phyloP scores from a whole-genome alignment of 2,888 invertebrate species.

The Drosophila dives region DNA sequence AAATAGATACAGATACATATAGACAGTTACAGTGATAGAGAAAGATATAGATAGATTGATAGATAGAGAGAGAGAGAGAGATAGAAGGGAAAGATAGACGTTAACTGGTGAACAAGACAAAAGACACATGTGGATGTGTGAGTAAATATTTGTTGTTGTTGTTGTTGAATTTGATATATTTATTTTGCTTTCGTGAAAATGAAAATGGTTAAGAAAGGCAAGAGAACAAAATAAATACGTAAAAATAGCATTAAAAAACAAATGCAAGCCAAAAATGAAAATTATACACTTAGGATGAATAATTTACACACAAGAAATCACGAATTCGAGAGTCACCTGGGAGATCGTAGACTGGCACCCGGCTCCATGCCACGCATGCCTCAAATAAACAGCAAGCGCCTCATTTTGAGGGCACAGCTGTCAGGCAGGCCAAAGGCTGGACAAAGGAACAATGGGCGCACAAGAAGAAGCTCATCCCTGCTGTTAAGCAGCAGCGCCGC shows the following conservation, averaged over 20 bases:
- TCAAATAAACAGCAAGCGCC: conserved; percentile 79
- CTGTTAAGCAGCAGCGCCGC: conserved; percentile 61
- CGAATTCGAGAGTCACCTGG: conserved; percentile 32
- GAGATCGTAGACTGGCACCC: conserved; percentile 25
- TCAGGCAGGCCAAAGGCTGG: conserved; percentile 61
- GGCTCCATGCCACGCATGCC: conserved; percentile 65
- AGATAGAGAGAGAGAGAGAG: conserved; percentile 23
- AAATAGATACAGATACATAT: conserved; percentile 37
- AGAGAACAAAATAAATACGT: conserved; percentile 24
- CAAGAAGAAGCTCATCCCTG: conserved; percentile 64
- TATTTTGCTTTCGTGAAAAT: conserved; percentile 66
- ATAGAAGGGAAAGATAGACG: conserved; percentile 40
- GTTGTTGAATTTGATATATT: conserved; percentile 49
- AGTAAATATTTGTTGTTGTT: conserved; percentile 76
- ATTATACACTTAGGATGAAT: conserved; percentile 68
- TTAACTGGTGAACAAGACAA: conserved; percentile 84
- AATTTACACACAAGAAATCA: conserved; percentile 60
- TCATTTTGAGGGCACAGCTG: conserved; percentile 78
- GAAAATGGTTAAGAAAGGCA: conserved; percentile 44
- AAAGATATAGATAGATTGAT: conserved; percentile 25
- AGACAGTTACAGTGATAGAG: conserved; percentile 26
- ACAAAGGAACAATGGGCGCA: conserved; percentile 79
- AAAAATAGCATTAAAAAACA: conserved; percentile 34
- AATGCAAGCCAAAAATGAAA: conserved; percentile 46
- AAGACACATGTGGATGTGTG: conserved; percentile 84